Conservation (phyloP, 1,140 invertebrate species). For the Lepidostoma basale region DNA sequence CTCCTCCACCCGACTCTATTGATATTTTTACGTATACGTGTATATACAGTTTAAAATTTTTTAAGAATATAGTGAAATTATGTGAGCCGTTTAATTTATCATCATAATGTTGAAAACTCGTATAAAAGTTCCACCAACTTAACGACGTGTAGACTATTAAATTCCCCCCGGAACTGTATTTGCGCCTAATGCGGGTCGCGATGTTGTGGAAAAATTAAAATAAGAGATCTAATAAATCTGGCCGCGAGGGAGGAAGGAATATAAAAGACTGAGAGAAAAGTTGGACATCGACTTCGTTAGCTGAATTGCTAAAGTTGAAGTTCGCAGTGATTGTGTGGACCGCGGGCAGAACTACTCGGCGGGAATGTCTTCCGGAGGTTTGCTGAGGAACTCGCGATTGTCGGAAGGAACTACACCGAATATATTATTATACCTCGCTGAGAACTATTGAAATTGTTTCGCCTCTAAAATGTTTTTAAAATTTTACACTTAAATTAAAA, state of each 20-base stretch:
- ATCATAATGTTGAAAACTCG: neutral
- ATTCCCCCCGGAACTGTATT: conserved; percentile 25
- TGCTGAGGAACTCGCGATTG: neutral
- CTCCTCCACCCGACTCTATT: too few species aligned
- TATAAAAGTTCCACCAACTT: conserved; percentile 3
- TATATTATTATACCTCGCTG: too few species aligned
- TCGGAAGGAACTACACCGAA: neutral
- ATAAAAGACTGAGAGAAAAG: conserved; percentile 37
- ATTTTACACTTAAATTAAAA: too few species aligned
- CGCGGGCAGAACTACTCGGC: conserved; percentile 4
- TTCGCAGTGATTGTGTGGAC: conserved; percentile 3
- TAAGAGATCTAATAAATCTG: conserved; percentile 43
- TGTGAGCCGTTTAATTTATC: too few species aligned
- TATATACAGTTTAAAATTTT: too few species aligned
- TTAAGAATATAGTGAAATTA: too few species aligned
- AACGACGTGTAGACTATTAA: conserved; percentile 40
- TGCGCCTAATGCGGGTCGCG: conserved; percentile 19
- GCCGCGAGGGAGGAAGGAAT: conserved; percentile 33
- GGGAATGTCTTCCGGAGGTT: neutral
- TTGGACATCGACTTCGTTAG: conserved; percentile 44
- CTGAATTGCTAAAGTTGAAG: conserved; percentile 43
- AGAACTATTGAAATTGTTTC: too few species aligned
- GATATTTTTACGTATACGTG: too few species aligned
- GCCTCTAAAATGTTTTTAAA: too few species aligned
- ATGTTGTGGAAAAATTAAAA: conserved; percentile 41